Conservation (phyloP, 2,888 invertebrate genomes). For the Hirtodrosophila histrioides region DNA sequence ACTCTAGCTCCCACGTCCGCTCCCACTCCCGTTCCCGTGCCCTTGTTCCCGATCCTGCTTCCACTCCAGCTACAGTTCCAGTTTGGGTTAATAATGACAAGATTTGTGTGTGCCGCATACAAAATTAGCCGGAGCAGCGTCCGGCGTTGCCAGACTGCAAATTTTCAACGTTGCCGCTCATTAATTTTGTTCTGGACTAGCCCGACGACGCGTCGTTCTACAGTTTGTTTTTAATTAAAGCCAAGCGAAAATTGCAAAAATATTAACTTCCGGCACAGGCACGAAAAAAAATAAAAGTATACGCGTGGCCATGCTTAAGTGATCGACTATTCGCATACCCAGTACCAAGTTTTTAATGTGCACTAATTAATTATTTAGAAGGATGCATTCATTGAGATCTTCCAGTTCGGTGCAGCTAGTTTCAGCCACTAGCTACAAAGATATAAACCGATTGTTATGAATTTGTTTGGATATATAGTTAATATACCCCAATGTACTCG, state of each 20-base stretch:
- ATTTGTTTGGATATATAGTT: too few relatives aligned
- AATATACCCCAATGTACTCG: too few relatives aligned
- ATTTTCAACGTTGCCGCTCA: conserved; percentile 31
- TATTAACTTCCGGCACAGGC: conserved; percentile 61
- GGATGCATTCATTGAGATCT: too few relatives aligned
- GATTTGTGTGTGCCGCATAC: conserved; percentile 75
- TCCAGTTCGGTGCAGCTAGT: too few relatives aligned
- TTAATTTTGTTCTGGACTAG: conserved; percentile 42
- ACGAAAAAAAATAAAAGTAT: neutral
- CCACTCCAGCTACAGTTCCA: conserved; percentile 2
- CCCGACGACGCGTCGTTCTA: conserved; percentile 7
- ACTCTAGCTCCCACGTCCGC: conserved; percentile 1
- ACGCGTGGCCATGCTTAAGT: too few relatives aligned
- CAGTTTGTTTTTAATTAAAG: conserved; percentile 64
- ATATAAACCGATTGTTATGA: too few relatives aligned
- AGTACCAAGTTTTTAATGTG: neutral
- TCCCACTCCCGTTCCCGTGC: conserved; percentile 7
- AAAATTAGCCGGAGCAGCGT: conserved; percentile 58
- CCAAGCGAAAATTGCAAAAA: conserved; percentile 53
- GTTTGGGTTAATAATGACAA: conserved; percentile 71
- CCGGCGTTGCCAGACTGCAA: conserved; percentile 39
- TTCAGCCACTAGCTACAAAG: too few relatives aligned
- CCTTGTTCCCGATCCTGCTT: conserved; percentile 1
- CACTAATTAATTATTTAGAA: neutral
- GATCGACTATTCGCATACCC: neutral